phyloP scores from a whole-genome alignment of 2,797 vertebrate species.

The Xenopus petersii region DNA sequence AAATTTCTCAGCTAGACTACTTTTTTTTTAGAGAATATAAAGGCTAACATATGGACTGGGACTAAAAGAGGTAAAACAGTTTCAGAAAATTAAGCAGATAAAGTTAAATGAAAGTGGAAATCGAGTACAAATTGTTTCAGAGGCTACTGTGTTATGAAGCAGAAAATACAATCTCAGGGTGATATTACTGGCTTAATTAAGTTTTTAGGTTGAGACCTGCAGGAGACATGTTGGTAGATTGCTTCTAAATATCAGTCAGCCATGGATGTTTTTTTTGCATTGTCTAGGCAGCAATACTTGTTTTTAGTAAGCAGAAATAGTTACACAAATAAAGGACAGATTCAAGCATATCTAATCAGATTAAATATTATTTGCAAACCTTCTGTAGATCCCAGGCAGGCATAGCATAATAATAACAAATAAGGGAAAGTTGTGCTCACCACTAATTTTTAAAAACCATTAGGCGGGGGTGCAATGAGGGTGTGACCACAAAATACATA shows the following conservation, averaged over 20 bases:
- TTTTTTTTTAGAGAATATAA: background rate
- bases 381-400: too few relatives aligned
- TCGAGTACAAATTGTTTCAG: slow-evolving; percentile 22
- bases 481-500: too few relatives aligned
- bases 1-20: background rate
- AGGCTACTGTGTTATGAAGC: slow-evolving; percentile 31
- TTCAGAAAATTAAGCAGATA: slow-evolving; percentile 42
- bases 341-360: too few relatives aligned
- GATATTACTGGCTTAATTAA: slow-evolving; percentile 35
- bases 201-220: slow-evolving; percentile 21
- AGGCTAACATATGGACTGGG: slow-evolving; percentile 37
- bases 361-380: too few relatives aligned
- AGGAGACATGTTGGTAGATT: slow-evolving; percentile 12
- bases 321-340: background rate
- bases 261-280: background rate
- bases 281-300: background rate
- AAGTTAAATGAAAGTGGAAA: slow-evolving; percentile 35
- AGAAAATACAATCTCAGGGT: slow-evolving; percentile 42
- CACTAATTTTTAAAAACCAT: too few relatives aligned
- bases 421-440: too few relatives aligned
- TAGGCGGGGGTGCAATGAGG: too few relatives aligned
- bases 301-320: background rate
- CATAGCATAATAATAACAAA: too few relatives aligned
- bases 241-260: slow-evolving; percentile 12
- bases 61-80: slow-evolving; percentile 30